Evolutionary conservation across 2,888 invertebrate species (phyloP).

Genomic region (Leptopilina drosophilae): DNA sequence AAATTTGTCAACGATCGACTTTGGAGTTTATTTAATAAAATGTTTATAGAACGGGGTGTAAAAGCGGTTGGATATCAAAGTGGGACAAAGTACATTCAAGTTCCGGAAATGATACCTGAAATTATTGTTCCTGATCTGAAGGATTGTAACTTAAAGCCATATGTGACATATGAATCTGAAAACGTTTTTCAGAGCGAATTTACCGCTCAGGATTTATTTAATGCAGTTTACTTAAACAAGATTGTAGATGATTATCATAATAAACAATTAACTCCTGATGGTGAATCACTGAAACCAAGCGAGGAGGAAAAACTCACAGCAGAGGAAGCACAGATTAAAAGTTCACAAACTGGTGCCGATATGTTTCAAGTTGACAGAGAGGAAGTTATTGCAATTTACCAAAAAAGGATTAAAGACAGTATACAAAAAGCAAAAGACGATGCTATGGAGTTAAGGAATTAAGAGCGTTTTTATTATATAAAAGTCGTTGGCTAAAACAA

Average conservation of each 20-base stretch:
- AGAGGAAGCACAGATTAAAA: constrained; percentile 84
- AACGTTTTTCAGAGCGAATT: constrained; percentile 89
- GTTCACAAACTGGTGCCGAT: constrained; percentile 89
- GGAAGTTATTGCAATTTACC: constrained; percentile 10
- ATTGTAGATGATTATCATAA: constrained; percentile 86
- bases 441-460: no score
- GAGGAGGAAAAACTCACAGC: constrained; percentile 84
- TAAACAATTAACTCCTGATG: constrained; percentile 84
- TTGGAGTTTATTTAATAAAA: not conserved
- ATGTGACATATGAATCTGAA: constrained; percentile 91
- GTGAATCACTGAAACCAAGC: constrained; percentile 85
- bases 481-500: no score
- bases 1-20: no score
- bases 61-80: constrained; percentile 81
- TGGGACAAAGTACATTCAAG: constrained; percentile 78
- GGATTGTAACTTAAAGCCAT: constrained; percentile 91
- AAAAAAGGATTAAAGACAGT: not conserved
- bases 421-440: not conserved
- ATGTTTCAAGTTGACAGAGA: constrained; percentile 78
- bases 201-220: constrained; percentile 89
- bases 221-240: constrained; percentile 88
- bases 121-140: constrained; percentile 93
- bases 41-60: constrained; percentile 82
- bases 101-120: constrained; percentile 95
- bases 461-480: not conserved